Evolutionary conservation across 2,113 vertebrate species (phyloP), one percentile per base, ranked within the genome.

Genomic region (Mustela lutreola): DNA sequence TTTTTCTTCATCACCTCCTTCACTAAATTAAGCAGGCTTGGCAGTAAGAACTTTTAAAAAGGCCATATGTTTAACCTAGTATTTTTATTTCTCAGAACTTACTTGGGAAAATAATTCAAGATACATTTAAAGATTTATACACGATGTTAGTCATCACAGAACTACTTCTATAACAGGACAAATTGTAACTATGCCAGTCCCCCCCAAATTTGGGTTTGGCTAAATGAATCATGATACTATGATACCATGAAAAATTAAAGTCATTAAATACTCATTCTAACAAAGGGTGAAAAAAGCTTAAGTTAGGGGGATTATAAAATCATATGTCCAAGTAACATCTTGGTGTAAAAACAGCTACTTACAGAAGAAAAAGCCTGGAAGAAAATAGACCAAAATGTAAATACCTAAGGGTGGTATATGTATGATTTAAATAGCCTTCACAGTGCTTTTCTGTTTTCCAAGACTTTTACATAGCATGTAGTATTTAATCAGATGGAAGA

Each of bases 11-110:
- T 89, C 28, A 70, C 1, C 9, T 18, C 31, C 24, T 39, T 62
- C 24, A 89, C 60, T 53, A 50, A 85, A 89, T 90, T 65, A 56
- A 79, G 39, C 36, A 78, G 19, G 15, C 75, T 89, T 93, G 85
- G 45, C 60, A 89, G 42, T 67, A 93, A 93, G 33, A 85, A 19
- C n/a, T 89, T 92, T 31, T 24, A 80, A 81, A 89, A 50, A 70
- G 19, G 21, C 24, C 28, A 0, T 60, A 67, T 18, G 11, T 84
- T 85, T 53, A 93, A 50, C 2, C n/a, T 0, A 2, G 7, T 62
- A 56, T 85, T 89, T 89, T 62, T 22, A 33, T 48, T 97, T 79
- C 62, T 94, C n/a, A 86, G 45, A 87, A 73, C 84, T 85, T 71
- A 58, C 67, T 75, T 86, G 65, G 67, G 33, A 84, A 91, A 91